Evolutionary conservation across 1,140 invertebrate species (phyloP), one percentile per base, ranked within the genome.

Genomic region (Aphelinus atriplicis): DNA sequence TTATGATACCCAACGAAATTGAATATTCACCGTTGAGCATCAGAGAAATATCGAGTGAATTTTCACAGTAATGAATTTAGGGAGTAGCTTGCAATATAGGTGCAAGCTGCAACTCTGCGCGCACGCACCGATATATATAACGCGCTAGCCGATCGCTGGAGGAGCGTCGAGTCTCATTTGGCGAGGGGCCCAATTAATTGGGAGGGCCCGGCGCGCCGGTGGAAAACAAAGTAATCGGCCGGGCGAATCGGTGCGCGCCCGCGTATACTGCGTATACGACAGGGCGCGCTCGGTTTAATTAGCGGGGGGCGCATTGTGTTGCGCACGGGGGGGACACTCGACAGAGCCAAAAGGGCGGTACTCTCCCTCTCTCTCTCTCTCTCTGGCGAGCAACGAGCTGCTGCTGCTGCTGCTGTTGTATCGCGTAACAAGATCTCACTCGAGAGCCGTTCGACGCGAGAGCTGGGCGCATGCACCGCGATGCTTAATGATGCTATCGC

Each of bases 401-500:
- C 7, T 46, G 53, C 51, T 45, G 74, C 71, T 75, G 63, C 73
- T 75, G 76, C 48, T 73, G 75, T 75, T 77, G 79, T 86, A 87
- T 87, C 86, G 82, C 81, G 82, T 84, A 86, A 87, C 86, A 86
- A 87, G 84, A 87, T 87, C 86, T 87, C 83, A 85, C 86, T 84
- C 85, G 81, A 82, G 26, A 26, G 26, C 26, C 83, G 83, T 86
- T 84, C 82, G 80, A 80, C 26, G 26, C 26, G 26, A 26, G 26
- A 26, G 26, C 26, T 26, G 26, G 26, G 26, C 81, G 81, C 82
- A 81, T 79, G 46, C 55, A 65, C 50, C 65, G 10, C 73, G 81
- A 82, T 84, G 86, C 85, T 86, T 87, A 85, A 87, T 84, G 86
- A 87, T 87, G 85, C 85, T 87, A 87, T 87, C 86, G 85, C 83